Evolutionary conservation across 2,113 vertebrate species (phyloP), one percentile per base, ranked within the genome.

Genomic region (Macrotus californicus): DNA sequence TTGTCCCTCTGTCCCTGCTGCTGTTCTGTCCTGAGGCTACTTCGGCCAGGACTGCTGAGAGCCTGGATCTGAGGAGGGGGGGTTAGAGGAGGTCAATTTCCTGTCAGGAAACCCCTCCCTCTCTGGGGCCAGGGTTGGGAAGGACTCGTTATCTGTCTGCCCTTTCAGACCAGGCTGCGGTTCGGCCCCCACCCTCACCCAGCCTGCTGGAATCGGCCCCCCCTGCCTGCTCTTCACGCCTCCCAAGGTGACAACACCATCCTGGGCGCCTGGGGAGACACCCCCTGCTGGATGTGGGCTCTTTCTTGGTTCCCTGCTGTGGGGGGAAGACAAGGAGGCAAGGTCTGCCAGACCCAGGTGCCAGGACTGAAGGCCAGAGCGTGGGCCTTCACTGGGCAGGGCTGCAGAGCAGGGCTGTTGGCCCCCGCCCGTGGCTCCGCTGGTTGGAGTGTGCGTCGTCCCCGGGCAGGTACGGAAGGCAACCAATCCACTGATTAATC

Each of bases 71-170:
- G 80, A 31, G 94, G 76, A 29, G 87, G 93, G 90, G 93, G 96
- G 77, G 59, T 77, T 15, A 80, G 94, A 87, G 96, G 95, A 97
- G 97, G 96, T 89, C 97, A 96, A 69, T 97, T 97, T 97, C 97
- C 97, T 97, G 97, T 92, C 96, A 97, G 97, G 97, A 97, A 97
- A 94, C 97, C 96, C 97, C 97, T 97, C 97, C 97, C 94, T 97
- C 96, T 73, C 95, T 94, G 94, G 90, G 97, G 94, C 96, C 96
- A 96, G 95, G 90, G 97, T 94, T 83, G 93, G 97, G 97, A 96
- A 95, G 94, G 93, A 29, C 92, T 95, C 86, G 80, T 93, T 97
- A 97, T 97, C 97, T 97, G 97, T 97, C 97, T 97, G 96, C 85
- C 77, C 97, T 96, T 79, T 87, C n/a, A 61, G 94, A 95, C 64